Conservation (phyloP, 2,797 vertebrate genomes). For the Parotocinclus haroldoi region DNA sequence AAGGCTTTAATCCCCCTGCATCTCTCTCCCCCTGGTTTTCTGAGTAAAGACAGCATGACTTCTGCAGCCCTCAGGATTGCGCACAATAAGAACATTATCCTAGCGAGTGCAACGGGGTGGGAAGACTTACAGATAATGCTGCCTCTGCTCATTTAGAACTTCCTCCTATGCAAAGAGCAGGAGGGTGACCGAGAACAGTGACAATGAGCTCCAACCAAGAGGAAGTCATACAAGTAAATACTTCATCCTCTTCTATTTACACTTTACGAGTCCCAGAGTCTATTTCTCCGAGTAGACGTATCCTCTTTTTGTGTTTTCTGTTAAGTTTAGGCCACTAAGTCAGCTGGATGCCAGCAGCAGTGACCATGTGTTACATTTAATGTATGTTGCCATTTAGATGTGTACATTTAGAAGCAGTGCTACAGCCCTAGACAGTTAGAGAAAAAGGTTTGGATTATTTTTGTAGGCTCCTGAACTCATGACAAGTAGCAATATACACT, state of each 20-base stretch:
- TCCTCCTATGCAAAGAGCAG: constrained; percentile 60
- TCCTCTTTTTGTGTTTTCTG: too few species aligned
- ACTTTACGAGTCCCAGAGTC: background rate
- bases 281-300: background rate
- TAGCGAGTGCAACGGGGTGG: constrained; percentile 76
- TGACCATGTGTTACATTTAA: too few species aligned
- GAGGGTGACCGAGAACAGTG: constrained; percentile 20
- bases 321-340: too few species aligned
- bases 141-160: constrained; percentile 69
- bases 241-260: constrained; percentile 22
- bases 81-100: constrained; percentile 82
- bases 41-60: constrained; percentile 81
- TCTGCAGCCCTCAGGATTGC: constrained; percentile 73
- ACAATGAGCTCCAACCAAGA: constrained; percentile 50
- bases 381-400: too few species aligned
- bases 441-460: too few species aligned
- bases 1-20: constrained; percentile 57
- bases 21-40: constrained; percentile 62
- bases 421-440: too few species aligned
- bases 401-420: too few species aligned
- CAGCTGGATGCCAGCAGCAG: too few species aligned
- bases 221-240: constrained; percentile 35
- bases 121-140: constrained; percentile 75
- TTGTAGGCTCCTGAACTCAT: too few species aligned
- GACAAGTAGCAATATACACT: too few species aligned